Percentiles rank a stretch among this genome's conserved stretches.
These are phyloP conservation scores for Tachina lurida DNA, from an alignment of 2,888 invertebrate species.

Conservation along the genomic window DNA sequence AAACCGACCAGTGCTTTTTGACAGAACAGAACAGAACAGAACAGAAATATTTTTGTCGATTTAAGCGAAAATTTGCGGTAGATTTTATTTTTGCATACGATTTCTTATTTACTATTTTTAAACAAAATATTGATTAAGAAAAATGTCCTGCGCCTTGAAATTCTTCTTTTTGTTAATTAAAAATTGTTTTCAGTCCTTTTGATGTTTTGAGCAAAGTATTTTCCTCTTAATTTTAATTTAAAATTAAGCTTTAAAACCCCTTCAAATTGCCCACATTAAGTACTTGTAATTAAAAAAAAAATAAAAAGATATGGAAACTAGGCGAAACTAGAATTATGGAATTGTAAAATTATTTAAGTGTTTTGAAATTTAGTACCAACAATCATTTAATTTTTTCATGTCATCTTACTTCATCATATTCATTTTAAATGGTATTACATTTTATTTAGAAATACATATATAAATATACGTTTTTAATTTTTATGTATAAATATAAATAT, in stretches of 20 bases:
- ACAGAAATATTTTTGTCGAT: too few relatives aligned
- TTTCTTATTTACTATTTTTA: background rate
- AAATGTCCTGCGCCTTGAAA: background rate
- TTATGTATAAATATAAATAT: slow-evolving; percentile 45
- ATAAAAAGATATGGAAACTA: background rate
- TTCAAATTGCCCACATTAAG: background rate
- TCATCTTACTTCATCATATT: slow-evolving; percentile 32
- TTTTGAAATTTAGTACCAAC: slow-evolving; percentile 33
- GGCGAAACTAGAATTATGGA: background rate
- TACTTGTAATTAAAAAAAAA: background rate
- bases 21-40: too few relatives aligned
- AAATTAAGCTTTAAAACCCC: slow-evolving; percentile 19
- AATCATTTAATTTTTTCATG: background rate
- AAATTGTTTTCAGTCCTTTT: background rate
- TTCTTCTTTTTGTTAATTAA: background rate
- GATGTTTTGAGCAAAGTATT: slow-evolving; percentile 1
- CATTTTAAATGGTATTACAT: slow-evolving; percentile 44
- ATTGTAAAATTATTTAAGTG: slow-evolving; percentile 19
- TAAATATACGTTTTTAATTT: slow-evolving; percentile 14
- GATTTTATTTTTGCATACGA: background rate
- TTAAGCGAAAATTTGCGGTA: too few relatives aligned
- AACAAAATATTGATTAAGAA: background rate
- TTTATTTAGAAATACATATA: slow-evolving; percentile 44
- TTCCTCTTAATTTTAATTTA: slow-evolving; percentile 7
- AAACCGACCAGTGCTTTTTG: background rate